Evolutionary conservation across 2,113 vertebrate genomes (phyloP), one percentile per base, ranked within the genome.

Genomic region (Thunnus thynnus): DNA sequence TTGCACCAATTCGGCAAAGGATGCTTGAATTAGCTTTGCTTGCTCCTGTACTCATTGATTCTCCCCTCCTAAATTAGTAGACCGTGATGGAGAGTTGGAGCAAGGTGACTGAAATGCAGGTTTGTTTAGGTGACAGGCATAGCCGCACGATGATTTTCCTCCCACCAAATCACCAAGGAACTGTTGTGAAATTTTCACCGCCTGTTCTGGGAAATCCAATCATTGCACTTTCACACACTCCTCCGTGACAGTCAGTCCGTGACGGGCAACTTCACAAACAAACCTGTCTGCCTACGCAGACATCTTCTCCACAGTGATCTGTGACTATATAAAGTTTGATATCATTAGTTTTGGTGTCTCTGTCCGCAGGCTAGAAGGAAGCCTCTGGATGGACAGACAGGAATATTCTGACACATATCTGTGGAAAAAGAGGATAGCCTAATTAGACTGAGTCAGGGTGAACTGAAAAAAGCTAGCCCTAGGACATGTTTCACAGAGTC

Each of bases 381-480:
- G 68, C 78, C 72, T 72, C 61, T 71, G 61, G 80, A 73, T 84
- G 86, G 88, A 89, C 84, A 77, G 74, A 65, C 79, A 60, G 76
- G 48, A 72, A 84, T 75, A 82, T 82, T 88, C 79, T 87, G 84
- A 93, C 90, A 92, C 87, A 85, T 87, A 74, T 76, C 74, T 91
- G 80, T 88, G 88, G 80, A 93, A 91, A 92, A 80, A 64, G 50
- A 83, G 58, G 73, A 87, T 82, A 48, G 84, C 13, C 80, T 91
- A 92, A 94, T 93, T 93, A 93, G 86, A 93, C 71, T 54, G 85
- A 93, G 71, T 85, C 76, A 83, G 79, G 44, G 68, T 66, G 84
- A 91, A 84, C 80, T 94, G 94, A 93, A 91, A 93, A 93, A 93
- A 84, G 72, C 63, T 89, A 1, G 84, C 94, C 94, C 56, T 48